Base-by-base conservation (phyloP, 2,113 vertebrate species). In the Monopterus albus region DNA sequence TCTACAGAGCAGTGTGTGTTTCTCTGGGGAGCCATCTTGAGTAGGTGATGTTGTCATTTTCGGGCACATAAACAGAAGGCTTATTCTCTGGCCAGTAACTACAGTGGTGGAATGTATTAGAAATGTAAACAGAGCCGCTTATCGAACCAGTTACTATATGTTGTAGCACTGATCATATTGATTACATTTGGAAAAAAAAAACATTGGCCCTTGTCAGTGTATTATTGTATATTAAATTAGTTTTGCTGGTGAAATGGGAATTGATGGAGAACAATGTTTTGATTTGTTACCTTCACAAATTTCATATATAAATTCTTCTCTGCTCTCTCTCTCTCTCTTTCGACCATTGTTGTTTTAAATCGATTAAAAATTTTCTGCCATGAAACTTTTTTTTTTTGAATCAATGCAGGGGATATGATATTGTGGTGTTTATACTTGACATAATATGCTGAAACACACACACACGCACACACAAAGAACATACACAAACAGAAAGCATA, bases 401-500 rank as follows among this genome's bases (percentile, higher is more conserved):
- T 75, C 8, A 2, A 45, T 57, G 23, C 49, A 7, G 43, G 21
- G n/a, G 43, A 64, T 47, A 25, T 46, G 36, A 51, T 38, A 26
- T 63, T 33, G 13, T 47, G 29, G n/a, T 40, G 39, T n/a, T n/a
- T n/a, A n/a, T n/a, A n/a, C n/a, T n/a, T n/a, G n/a, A n/a, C n/a
- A n/a, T n/a, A n/a, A n/a, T n/a, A n/a, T n/a, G 5, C n/a, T 11
- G 36, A 4, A 33, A 18, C 56, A 18, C 56, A 39, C 49, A 40
- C 52, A 51, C 45, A 46, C n/a, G n/a, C n/a, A n/a, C n/a, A 26
- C n/a, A 18, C 31, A 31, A 14, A 21, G 42, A 5, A n/a, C 28
- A 25, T 39, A 46, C 31, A 46, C 29, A 77, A 76, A 88, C 71
- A 88, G 79, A 81, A 42, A 79, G 71, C 72, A 78, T 87, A 79